A percentile compares a stretch with the other conserved stretches of the same genome.
phyloP scores from a whole-genome alignment of 2,797 vertebrate genomes.

The Centropyge bicolor region DNA sequence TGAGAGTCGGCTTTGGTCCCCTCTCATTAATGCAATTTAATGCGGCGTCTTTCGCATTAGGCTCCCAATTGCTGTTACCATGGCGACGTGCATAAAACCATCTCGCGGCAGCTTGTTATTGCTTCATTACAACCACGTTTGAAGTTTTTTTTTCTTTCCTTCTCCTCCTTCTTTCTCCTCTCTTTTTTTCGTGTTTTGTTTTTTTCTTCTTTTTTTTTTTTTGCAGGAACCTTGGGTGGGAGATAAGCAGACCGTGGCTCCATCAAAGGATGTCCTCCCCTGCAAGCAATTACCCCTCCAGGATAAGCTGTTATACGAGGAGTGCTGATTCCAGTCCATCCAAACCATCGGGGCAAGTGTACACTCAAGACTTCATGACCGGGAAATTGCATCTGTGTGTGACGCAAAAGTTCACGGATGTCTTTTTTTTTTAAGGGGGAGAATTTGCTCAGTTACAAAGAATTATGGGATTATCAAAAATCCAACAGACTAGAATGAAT shows the following conservation, averaged over 20 bases:
- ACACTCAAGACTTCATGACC: slow-evolving; percentile 35
- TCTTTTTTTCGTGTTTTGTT: not conserved
- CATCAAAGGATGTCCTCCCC: slow-evolving; percentile 73
- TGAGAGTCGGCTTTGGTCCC: slow-evolving; percentile 9
- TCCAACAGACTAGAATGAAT: not conserved
- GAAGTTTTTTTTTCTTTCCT: slow-evolving; percentile 34
- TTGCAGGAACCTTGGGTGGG: slow-evolving; percentile 47
- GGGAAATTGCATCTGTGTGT: slow-evolving; percentile 2
- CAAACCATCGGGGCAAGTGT: slow-evolving; percentile 28
- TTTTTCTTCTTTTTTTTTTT: slow-evolving; percentile 12
- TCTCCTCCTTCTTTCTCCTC: fast-evolving
- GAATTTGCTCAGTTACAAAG: not conserved
- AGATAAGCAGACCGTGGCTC: slow-evolving; percentile 74
- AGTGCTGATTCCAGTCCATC: slow-evolving; percentile 56
- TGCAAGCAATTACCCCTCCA: slow-evolving; percentile 78
- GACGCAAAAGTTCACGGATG: not conserved
- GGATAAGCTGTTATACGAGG: slow-evolving; percentile 74
- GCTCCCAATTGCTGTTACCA: slow-evolving; percentile 64
- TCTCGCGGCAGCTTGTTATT: slow-evolving; percentile 66
- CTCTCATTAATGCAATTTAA: slow-evolving; percentile 69
- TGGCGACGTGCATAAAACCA: slow-evolving; percentile 55
- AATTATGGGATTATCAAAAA: not conserved
- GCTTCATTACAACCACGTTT: slow-evolving; percentile 68
- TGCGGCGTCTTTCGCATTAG: slow-evolving; percentile 48
- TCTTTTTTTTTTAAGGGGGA: not conserved